Conservation (phyloP, 2,113 vertebrate species). For the Oncorhynchus nerka region DNA sequence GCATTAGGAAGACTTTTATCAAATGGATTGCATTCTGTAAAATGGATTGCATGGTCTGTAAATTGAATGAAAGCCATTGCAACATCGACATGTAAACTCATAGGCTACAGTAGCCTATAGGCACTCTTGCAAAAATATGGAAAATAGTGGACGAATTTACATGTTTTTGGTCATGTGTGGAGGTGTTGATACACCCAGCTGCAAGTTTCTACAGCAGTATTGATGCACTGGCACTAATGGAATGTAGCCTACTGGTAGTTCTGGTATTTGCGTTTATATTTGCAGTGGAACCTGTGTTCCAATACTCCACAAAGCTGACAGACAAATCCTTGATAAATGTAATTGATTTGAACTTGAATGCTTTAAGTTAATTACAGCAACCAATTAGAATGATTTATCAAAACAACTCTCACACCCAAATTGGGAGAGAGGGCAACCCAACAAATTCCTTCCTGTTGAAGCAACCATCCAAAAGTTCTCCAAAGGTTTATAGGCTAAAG, state of each 20-base stretch:
- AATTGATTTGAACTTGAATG: background rate
- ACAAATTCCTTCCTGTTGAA: background rate
- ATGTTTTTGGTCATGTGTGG: background rate
- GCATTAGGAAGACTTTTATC: too few relatives aligned
- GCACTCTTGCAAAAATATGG: background rate
- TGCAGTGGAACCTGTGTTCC: background rate
- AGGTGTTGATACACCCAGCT: constrained; percentile 3
- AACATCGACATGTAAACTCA: background rate
- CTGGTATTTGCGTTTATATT: background rate
- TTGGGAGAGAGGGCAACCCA: background rate
- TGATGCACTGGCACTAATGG: background rate
- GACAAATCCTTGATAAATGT: background rate
- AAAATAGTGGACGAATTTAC: background rate
- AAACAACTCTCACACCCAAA: background rate
- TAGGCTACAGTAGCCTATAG: background rate
- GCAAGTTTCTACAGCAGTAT: constrained; percentile 33
- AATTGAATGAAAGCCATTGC: background rate
- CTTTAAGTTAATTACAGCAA: constrained; percentile 6
- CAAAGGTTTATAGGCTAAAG: too few relatives aligned
- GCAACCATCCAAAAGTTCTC: too few relatives aligned
- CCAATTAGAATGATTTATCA: background rate
- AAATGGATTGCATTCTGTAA: background rate
- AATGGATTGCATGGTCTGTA: background rate
- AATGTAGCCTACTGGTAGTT: background rate
- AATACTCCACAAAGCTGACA: background rate